These are phyloP conservation scores for Agrilus biguttatus DNA, from an alignment of 2,888 invertebrate species.

Conservation along the genomic window DNA sequence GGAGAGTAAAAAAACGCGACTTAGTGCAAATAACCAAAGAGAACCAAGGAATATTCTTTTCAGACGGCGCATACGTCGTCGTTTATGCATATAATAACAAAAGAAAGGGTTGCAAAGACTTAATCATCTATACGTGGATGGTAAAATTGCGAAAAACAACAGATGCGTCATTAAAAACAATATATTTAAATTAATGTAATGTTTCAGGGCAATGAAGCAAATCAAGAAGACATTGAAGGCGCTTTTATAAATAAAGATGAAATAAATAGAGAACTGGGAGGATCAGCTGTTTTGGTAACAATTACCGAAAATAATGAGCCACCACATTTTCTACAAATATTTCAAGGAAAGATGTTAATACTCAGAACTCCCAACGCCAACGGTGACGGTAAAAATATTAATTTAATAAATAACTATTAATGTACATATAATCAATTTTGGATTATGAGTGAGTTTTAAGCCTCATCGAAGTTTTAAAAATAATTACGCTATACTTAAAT, in stretches of 20 bases:
- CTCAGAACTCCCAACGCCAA: slow-evolving; percentile 53
- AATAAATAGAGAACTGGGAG: slow-evolving; percentile 36
- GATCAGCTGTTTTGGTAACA: slow-evolving; percentile 45
- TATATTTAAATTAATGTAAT: slow-evolving; percentile 13
- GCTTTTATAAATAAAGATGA: slow-evolving; percentile 49
- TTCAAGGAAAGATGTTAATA: slow-evolving; percentile 71
- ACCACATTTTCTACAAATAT: slow-evolving; percentile 79
- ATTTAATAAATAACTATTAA: not conserved
- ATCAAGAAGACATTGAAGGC: slow-evolving; percentile 58
- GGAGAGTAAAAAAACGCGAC: slow-evolving; percentile 49
- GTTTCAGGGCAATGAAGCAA: slow-evolving; percentile 56
- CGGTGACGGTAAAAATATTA: slow-evolving; percentile 41
- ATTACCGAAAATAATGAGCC: slow-evolving; percentile 84
- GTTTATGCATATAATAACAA: slow-evolving; percentile 56
- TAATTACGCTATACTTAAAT: no score
- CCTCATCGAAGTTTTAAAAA: no score
- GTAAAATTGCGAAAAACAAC: no score
- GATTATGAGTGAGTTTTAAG: no score
- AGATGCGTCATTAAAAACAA: not conserved
- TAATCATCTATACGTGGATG: no score
- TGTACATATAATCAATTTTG: no score
- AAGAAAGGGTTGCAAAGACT: no score
- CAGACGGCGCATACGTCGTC: slow-evolving; percentile 70
- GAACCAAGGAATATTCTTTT: slow-evolving; percentile 60
- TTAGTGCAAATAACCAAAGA: slow-evolving; percentile 49